Evolutionary conservation across 2,113 vertebrate species (phyloP).

Genomic region (Meleagris gallopavo): DNA sequence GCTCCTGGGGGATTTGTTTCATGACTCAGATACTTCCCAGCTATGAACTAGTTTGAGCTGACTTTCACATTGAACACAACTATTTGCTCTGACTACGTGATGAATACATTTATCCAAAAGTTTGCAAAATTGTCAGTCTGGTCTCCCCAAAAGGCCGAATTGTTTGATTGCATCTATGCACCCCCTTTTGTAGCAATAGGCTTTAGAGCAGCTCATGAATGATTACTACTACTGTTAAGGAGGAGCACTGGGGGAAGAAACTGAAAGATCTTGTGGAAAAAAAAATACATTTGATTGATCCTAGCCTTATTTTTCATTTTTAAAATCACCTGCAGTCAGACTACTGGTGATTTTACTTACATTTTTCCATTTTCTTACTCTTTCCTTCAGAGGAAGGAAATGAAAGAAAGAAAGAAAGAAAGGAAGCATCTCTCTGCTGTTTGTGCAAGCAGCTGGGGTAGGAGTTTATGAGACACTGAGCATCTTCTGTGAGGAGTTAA

Average conservation of each 20-base stretch:
- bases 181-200: conserved; percentile 14
- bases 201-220: conserved; percentile 3
- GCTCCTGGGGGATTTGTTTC: background rate
- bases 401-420: too few species aligned
- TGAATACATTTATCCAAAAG: background rate
- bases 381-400: background rate
- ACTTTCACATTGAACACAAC: background rate
- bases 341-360: background rate
- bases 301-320: background rate
- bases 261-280: background rate
- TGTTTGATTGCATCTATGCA: conserved; percentile 21
- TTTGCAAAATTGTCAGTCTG: background rate
- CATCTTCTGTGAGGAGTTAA: background rate
- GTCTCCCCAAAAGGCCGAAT: background rate
- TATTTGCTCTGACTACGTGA: background rate
- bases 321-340: background rate
- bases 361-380: background rate
- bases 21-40: background rate
- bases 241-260: background rate
- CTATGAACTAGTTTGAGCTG: background rate
- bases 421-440: background rate
- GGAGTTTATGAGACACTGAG: background rate
- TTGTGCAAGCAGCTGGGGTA: background rate
- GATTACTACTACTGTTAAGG: background rate
- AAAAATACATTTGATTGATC: conserved; percentile 16